Evolutionary conservation across 2,113 vertebrate species (phyloP), one percentile per base, ranked within the genome.

Genomic region (Perognathus longimembris): DNA sequence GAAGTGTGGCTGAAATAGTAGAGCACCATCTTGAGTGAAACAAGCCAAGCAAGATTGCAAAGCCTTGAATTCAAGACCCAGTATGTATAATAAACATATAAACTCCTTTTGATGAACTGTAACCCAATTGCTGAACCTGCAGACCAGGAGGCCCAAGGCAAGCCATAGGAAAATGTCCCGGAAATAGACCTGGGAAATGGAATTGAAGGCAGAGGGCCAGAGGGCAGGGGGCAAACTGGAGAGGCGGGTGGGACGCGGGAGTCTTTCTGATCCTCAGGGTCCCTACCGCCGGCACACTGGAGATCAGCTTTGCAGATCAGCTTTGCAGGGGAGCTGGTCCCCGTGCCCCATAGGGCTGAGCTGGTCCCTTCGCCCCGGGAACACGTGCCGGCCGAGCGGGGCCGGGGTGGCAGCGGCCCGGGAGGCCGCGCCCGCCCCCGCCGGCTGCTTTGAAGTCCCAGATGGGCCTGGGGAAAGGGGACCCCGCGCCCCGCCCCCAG

Each of bases 381-480:
- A 54, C 50, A 54, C 50, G 50, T 54, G 50, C 50, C 50, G 50
- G 50, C 50, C 12, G 50, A 54, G 50, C 50, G 14, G 14, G 50
- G 50, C 50, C 50, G 50, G 14, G 50, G 50, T 54, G 12, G 50
- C 67, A 34, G 50, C 50, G 34, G 50, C 57, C 64, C 50, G 0
- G 50, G 14, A 50, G 38, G 57, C 54, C 36, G 63, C 75, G 40
- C 88, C 85, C 70, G 20, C 76, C 83, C 92, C 93, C 77, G 40
- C 57, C 76, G 54, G 87, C 88, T 85, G 77, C 97, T 97, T 96
- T 97, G 94, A 97, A 97, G 96, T 96, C 93, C 94, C 97, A 98
- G 92, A 97, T 96, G 97, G 95, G 88, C 96, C 70, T 95, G 96
- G 92, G 86, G 95, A 97, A 97, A 96, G 89, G 96, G 90, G 89